Evolutionary conservation across 2,113 vertebrate genomes (phyloP), one percentile per base, ranked within the genome.

Genomic region (Catharus minimus): DNA sequence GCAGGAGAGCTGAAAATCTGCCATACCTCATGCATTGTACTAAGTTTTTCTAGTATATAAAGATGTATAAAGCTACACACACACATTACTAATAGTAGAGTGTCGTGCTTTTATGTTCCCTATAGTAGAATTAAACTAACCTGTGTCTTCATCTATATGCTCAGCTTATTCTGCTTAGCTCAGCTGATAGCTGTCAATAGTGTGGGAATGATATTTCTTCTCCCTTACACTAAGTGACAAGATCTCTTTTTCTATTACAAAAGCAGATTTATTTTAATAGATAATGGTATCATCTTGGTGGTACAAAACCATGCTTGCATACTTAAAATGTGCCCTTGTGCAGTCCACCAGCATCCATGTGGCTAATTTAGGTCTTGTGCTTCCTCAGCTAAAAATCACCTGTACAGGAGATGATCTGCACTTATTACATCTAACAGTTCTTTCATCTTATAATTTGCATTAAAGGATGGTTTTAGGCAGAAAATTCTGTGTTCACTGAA

Each of bases 391-490:
- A 97, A 96, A 97, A 96, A 97, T 86, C 91, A 97, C 88, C 95
- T 96, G 92, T 96, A 97, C 93, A 95, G 97, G 96, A 98, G 95
- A 93, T 97, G 94, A 98, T 98, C 97, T 96, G 94, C 98, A 96
- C 97, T 98, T 98, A 98, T 81, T 98, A 97, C 82, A 97, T 96
- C 95, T 97, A 94, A 96, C 90, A 90, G 89, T 96, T 72, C 94
- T 97, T 97, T 96, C 94, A 92, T 96, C 81, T 97, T 98, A 95
- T 97, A 98, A 98, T 98, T 98, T 96, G 87, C 96, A 97, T 97
- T 98, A 97, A 98, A 97, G 97, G 91, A 96, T 97, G 88, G 97
- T 98, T 95, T 98, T 97, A 98, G 96, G 64, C 75, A 95, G 89
- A 97, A 97, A 96, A 96, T 96, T 97, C 94, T 96, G 66, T 94